Conservation (phyloP, 64 coral and sea anemone genomes). For the Pocillopora damicornis region DNA sequence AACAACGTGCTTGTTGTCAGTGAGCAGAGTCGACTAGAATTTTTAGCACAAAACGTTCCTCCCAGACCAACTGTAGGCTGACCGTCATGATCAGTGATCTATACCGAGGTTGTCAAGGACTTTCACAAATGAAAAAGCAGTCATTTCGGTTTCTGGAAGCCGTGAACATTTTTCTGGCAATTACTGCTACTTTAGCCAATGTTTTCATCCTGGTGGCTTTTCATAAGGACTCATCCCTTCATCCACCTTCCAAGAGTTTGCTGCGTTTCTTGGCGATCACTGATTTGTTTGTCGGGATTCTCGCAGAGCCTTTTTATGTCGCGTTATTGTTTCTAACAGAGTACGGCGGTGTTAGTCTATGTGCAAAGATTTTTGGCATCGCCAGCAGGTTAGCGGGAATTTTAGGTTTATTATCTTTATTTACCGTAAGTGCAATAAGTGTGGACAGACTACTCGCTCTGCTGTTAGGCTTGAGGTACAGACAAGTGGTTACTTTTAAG, state of each 20-base stretch:
- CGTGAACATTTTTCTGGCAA: background rate
- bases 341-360: background rate
- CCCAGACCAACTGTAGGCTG: no score
- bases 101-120: no score
- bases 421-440: background rate
- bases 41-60: no score
- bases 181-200: background rate
- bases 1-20: no score
- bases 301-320: background rate
- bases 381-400: background rate
- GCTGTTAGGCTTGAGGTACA: background rate
- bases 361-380: background rate
- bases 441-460: background rate
- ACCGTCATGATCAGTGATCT: no score
- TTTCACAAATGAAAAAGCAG: background rate
- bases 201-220: background rate
- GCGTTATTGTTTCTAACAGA: background rate
- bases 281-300: background rate
- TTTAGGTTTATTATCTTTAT: background rate
- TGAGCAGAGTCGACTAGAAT: no score
- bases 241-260: constrained; percentile 14
- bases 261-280: background rate
- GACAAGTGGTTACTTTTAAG: background rate
- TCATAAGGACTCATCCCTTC: background rate
- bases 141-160: background rate